phyloP scores from a whole-genome alignment of 2,113 vertebrate species.

The Pseudolaguvia tuberculata region DNA sequence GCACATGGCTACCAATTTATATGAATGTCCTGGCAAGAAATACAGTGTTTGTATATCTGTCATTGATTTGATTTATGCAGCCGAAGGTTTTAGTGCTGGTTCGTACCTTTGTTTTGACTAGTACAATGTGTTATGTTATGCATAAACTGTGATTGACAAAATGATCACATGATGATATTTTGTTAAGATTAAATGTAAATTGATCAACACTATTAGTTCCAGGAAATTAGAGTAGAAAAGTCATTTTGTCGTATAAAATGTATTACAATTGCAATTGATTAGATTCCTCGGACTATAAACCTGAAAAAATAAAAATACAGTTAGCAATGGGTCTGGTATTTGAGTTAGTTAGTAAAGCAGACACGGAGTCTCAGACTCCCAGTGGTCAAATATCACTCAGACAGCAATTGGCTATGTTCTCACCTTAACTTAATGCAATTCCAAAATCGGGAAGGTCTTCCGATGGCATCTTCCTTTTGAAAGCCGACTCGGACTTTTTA shows the following conservation, averaged over 20 bases:
- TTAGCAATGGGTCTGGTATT: not conserved
- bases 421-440: conserved; percentile 30
- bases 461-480: conserved; percentile 20
- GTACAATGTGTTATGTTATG: conserved; percentile 1
- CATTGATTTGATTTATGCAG: conserved; percentile 18
- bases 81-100: not conserved
- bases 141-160: no score
- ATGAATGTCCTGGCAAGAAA: conserved; percentile 4
- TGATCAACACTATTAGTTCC: not conserved
- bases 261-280: not conserved
- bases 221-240: no score
- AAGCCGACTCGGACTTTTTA: conserved; percentile 19
- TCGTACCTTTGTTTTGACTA: conserved; percentile 3
- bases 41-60: conserved; percentile 6
- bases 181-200: not conserved
- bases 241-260: no score
- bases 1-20: not conserved
- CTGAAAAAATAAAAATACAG: conserved; percentile 6
- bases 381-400: conserved; percentile 30
- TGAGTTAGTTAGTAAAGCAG: not conserved
- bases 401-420: conserved; percentile 8
- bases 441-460: conserved; percentile 17
- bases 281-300: not conserved
- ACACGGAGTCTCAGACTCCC: conserved; percentile 22
- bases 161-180: no score